Conservation (phyloP, 2,113 vertebrate species). For the Delphinus delphis region DNA sequence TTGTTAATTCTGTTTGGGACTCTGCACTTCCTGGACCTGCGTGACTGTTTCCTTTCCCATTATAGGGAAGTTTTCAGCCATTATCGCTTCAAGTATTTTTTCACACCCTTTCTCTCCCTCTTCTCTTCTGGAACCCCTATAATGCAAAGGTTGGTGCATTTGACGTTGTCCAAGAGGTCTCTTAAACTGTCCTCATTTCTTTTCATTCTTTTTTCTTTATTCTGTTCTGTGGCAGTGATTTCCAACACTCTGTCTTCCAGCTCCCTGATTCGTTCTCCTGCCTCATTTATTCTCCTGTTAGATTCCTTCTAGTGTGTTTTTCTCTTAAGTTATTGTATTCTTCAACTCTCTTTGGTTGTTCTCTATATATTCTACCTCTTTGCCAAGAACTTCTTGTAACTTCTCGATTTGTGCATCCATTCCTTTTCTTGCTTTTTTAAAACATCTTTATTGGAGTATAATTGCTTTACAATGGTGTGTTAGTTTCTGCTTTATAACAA, state of each 20-base stretch:
- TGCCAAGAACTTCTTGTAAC: background rate
- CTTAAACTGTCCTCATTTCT: background rate
- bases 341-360: background rate
- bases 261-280: background rate
- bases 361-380: too few species aligned
- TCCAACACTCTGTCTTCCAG: background rate
- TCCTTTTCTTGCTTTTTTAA: background rate
- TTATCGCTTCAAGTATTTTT: background rate
- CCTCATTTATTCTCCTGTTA: background rate
- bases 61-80: background rate
- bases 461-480: too few species aligned
- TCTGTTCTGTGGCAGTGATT: background rate
- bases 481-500: too few species aligned
- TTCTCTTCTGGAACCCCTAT: background rate
- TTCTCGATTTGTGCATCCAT: background rate
- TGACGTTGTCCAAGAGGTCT: background rate
- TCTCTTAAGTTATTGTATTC: background rate
- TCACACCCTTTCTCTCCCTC: background rate
- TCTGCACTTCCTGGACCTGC: background rate
- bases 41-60: background rate
- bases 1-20: background rate
- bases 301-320: background rate
- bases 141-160: background rate
- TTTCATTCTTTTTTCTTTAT: background rate
- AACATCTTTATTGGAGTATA: too few species aligned